Evolutionary conservation across 2,797 vertebrate species (phyloP).

Genomic region (Rhinella marina): DNA sequence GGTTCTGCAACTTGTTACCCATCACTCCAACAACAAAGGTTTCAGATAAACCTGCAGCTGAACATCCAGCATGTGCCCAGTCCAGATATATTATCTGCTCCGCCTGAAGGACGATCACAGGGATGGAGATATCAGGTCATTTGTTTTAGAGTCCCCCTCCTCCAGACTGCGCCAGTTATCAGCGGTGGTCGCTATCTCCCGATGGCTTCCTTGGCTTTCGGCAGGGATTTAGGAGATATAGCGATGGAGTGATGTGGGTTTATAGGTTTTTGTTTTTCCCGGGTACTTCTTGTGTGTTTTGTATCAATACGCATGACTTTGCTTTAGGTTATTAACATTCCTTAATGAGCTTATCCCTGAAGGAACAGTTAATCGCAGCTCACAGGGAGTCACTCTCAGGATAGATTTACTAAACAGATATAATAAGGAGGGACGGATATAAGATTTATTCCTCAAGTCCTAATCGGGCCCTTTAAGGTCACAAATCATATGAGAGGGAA

Average conservation of each 20-base stretch:
- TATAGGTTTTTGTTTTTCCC: constrained; percentile 67
- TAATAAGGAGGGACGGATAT: not conserved
- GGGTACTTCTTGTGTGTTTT: constrained; percentile 33
- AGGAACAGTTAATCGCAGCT: not conserved
- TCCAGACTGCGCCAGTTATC: not conserved
- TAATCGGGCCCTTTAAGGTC: not conserved
- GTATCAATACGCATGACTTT: constrained; percentile 61
- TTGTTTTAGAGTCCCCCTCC: not conserved
- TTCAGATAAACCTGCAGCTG: constrained; percentile 20
- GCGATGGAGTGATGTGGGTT: constrained; percentile 64
- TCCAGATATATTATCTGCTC: constrained; percentile 36
- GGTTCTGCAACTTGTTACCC: constrained; percentile 50
- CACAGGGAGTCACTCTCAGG: not conserved
- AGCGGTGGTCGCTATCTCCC: not conserved
- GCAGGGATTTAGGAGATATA: constrained; percentile 7
- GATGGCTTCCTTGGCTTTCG: constrained; percentile 43
- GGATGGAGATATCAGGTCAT: not conserved
- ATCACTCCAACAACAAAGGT: constrained; percentile 28
- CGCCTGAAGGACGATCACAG: constrained; percentile 16
- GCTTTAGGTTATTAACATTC: constrained; percentile 71
- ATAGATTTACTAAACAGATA: not conserved
- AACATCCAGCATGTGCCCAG: constrained; percentile 10
- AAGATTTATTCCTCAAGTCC: not conserved
- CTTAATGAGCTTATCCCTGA: constrained; percentile 61
- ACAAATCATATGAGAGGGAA: not conserved